A percentile compares a stretch with the other conserved stretches of the same genome.
Evolutionary conservation across 2,113 vertebrate genomes (phyloP).

Genomic region (Toxotes jaculatrix): DNA sequence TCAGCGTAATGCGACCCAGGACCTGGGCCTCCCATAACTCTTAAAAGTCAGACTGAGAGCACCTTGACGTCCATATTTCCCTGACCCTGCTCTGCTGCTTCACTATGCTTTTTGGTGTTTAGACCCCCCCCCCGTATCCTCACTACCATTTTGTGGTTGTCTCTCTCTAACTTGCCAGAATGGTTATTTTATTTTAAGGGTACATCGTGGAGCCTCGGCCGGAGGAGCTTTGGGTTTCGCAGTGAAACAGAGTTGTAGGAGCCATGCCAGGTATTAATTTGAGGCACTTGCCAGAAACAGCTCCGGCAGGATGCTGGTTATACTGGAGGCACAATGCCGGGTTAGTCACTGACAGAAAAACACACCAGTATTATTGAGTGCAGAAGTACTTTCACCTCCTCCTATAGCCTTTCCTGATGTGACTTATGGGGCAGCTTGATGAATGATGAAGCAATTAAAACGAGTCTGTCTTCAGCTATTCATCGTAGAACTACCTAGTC

Average conservation of each 20-base stretch:
- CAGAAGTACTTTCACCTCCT: slow-evolving; percentile 33
- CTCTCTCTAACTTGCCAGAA: slow-evolving; percentile 38
- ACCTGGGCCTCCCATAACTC: slow-evolving; percentile 68
- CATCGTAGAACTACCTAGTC: background rate
- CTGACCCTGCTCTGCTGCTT: slow-evolving; percentile 41
- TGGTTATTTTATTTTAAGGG: slow-evolving; percentile 49
- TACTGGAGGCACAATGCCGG: slow-evolving; percentile 53
- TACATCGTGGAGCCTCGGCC: slow-evolving; percentile 41
- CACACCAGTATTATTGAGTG: slow-evolving; percentile 34
- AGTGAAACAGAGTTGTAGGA: slow-evolving; percentile 66
- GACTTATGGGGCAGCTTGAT: slow-evolving; percentile 15
- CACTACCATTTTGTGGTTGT: slow-evolving; percentile 47
- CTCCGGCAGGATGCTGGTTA: slow-evolving; percentile 68
- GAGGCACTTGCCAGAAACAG: slow-evolving; percentile 71
- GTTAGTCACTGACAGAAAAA: slow-evolving; percentile 42
- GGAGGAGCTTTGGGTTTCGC: slow-evolving; percentile 60
- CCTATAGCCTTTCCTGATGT: slow-evolving; percentile 41
- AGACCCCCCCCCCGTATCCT: slow-evolving; percentile 19
- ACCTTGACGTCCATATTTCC: slow-evolving; percentile 74
- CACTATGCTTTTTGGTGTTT: slow-evolving; percentile 55
- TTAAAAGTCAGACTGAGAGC: slow-evolving; percentile 57
- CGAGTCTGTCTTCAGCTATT: slow-evolving; percentile 28
- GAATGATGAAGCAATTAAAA: slow-evolving; percentile 37
- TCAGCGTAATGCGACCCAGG: slow-evolving; percentile 62
- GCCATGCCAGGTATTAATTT: slow-evolving; percentile 74